phyloP scores from a whole-genome alignment of 1,140 invertebrate species.

The Fopius arisanus region DNA sequence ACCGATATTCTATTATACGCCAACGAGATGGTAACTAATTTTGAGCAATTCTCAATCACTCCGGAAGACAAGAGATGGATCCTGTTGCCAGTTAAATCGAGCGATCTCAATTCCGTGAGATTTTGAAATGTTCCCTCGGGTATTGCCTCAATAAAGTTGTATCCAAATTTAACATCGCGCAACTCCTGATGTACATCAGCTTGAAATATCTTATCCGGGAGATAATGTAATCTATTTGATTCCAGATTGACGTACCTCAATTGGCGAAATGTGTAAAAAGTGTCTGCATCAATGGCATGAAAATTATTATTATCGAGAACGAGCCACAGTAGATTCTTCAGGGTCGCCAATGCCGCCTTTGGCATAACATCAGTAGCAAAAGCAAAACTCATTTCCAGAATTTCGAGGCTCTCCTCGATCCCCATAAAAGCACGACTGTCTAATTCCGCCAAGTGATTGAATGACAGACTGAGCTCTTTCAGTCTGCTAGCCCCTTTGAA shows the following conservation, averaged over 20 bases:
- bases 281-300: slow-evolving; percentile 70
- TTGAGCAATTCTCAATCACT: slow-evolving; percentile 56
- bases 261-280: slow-evolving; percentile 73
- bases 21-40: slow-evolving; percentile 56
- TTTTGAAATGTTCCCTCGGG: slow-evolving; percentile 79
- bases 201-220: slow-evolving; percentile 73
- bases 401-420: slow-evolving; percentile 77
- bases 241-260: slow-evolving; percentile 87
- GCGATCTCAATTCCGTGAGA: slow-evolving; percentile 55
- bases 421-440: slow-evolving; percentile 80
- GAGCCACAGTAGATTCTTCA: slow-evolving; percentile 81
- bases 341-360: slow-evolving; percentile 73
- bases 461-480: slow-evolving; percentile 86
- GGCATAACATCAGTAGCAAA: slow-evolving; percentile 82
- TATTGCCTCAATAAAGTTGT: slow-evolving; percentile 77
- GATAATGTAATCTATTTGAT: slow-evolving; percentile 77
- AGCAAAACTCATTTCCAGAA: slow-evolving; percentile 85
- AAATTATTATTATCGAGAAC: slow-evolving; percentile 90
- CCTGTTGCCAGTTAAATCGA: slow-evolving; percentile 60
- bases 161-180: slow-evolving; percentile 74
- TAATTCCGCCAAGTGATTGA: slow-evolving; percentile 83
- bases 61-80: slow-evolving; percentile 46
- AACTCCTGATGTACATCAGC: slow-evolving; percentile 76
- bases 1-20: slow-evolving; percentile 71
- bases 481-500: slow-evolving; percentile 76